Conservation (phyloP, 1,140 invertebrate species). For the Eumaeus atala region DNA sequence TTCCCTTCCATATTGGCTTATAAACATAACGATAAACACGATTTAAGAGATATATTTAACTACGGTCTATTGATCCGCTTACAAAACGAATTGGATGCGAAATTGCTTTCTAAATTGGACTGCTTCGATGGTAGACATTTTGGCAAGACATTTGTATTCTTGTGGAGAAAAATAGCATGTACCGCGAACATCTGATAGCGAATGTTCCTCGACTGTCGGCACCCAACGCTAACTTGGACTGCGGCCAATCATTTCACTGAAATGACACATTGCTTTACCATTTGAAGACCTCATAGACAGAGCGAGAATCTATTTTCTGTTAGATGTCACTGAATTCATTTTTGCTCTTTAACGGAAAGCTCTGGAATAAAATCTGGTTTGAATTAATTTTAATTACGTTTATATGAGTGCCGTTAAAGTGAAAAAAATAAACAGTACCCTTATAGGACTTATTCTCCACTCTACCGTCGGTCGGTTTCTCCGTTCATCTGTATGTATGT, state of each 20-base stretch:
- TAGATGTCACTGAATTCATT: slow-evolving; percentile 1
- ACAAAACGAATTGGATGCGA: slow-evolving; percentile 69
- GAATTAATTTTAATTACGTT: no score
- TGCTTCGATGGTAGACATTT: slow-evolving; percentile 69
- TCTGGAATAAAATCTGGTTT: no score
- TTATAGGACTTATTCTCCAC: no score
- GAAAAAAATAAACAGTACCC: no score
- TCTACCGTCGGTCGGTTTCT: no score
- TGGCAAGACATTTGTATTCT: slow-evolving; percentile 73
- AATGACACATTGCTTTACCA: slow-evolving; percentile 42
- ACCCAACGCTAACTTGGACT: slow-evolving; percentile 47
- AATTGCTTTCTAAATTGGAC: slow-evolving; percentile 73
- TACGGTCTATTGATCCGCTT: slow-evolving; percentile 63
- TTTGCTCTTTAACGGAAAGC: background rate
- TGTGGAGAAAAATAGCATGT: slow-evolving; percentile 68
- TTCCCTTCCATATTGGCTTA: no score
- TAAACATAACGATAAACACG: slow-evolving; percentile 33
- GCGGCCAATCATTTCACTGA: slow-evolving; percentile 58
- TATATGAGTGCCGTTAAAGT: no score
- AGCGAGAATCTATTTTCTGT: slow-evolving; percentile 12
- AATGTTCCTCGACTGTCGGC: slow-evolving; percentile 47
- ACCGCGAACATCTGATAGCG: slow-evolving; percentile 65
- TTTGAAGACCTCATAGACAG: slow-evolving; percentile 20
- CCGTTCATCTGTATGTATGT: no score
- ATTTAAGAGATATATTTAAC: slow-evolving; percentile 66